These are phyloP conservation scores for Arctia plantaginis DNA, from an alignment of 2,888 invertebrate genomes.

Conservation along the genomic window DNA sequence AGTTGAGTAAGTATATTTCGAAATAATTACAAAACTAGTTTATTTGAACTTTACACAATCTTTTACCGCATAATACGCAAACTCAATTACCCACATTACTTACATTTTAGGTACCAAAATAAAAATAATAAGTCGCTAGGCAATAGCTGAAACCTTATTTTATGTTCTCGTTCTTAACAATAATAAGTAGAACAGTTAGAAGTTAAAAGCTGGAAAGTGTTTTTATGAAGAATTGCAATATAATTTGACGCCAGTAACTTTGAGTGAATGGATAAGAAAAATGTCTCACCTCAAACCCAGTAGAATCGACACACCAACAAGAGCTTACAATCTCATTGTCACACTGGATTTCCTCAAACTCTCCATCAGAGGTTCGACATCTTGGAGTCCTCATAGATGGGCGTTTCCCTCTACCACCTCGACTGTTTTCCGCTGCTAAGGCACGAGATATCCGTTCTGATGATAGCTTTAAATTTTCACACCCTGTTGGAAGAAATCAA, in stretches of 20 bases:
- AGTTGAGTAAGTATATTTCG: background rate
- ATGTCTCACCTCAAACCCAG: constrained; percentile 89
- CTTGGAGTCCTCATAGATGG: constrained; percentile 89
- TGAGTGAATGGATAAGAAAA: background rate
- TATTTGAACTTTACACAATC: too few relatives aligned
- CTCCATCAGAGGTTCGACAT: constrained; percentile 90
- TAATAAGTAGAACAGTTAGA: background rate
- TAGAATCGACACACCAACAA: constrained; percentile 94
- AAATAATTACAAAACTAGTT: too few relatives aligned
- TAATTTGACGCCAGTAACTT: background rate
- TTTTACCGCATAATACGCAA: too few relatives aligned
- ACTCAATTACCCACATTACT: too few relatives aligned
- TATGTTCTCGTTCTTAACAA: too few relatives aligned
- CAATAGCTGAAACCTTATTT: too few relatives aligned
- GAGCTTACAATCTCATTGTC: constrained; percentile 89
- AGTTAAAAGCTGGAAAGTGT: too few relatives aligned
- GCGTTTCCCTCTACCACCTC: constrained; percentile 87
- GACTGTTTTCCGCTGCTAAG: constrained; percentile 84
- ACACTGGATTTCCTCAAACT: constrained; percentile 93
- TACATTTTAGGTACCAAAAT: too few relatives aligned
- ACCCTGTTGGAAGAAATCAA: constrained; percentile 61
- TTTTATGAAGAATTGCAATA: too few relatives aligned
- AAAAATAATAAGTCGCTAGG: too few relatives aligned
- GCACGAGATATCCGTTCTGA: constrained; percentile 81
- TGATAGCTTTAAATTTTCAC: constrained; percentile 79